Base-by-base conservation (phyloP, 2,888 invertebrate genomes). In the Eumacrocentrus americanus region DNA sequence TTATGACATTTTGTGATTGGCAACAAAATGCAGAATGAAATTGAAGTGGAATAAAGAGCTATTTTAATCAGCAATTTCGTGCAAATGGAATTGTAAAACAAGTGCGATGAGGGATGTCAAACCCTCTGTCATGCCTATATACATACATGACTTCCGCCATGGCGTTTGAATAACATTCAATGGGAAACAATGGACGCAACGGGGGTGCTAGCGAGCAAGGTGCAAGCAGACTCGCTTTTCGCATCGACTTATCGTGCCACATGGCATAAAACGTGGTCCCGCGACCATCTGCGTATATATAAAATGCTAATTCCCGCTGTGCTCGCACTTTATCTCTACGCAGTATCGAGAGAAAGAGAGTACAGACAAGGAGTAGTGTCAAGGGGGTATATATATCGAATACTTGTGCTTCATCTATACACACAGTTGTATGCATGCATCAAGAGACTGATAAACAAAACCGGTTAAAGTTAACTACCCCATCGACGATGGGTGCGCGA, bases 241-340 rank as follows among this genome's bases (percentile, higher is more conserved):
- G 48, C 63, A 64, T 63, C 57, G 59, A 64, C 65, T 63, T 59
- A 64, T 64, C 58, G 60, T 47, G 38, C 60, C 65, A 65, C 59
- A 62, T 65, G 67, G 62, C 55, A 48, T 37, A 46, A 20, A 46
- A 38, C 23, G 46, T 63, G 63, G 58, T 53, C 9, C 53, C 50
- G 52, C 58, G 67, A 62, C 69, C 71, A 71, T 71, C 69, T 70
- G 69, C 64, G 64, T 63, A 57, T 51, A 51, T 42, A 63, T 63
- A 64, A 68, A 70, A 70, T 69, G 69, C 69, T 67, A 70, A 70
- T 70, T 63, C 54, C 61, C 58, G 56, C 58, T 48, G 61, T 52
- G 58, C 59, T 60, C 59, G 61, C 62, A 61, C 62, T 67, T 65
- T 60, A 64, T 62, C 62, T 55, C 35, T 18, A 50, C 56, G 62